phyloP scores from a whole-genome alignment of 2,888 invertebrate species.

The Macrosoma leucophasiata region DNA sequence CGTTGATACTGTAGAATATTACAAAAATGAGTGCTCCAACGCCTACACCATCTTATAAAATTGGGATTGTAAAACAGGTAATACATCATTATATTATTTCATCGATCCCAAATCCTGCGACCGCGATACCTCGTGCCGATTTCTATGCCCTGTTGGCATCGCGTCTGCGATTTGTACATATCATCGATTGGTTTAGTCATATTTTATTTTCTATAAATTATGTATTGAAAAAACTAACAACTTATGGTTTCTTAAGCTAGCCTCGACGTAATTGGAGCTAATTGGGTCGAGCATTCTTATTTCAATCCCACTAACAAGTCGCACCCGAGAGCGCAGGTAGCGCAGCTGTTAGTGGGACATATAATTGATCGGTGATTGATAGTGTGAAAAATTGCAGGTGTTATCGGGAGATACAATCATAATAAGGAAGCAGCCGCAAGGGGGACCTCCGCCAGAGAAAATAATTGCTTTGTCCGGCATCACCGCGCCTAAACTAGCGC shows the following conservation, averaged over 20 bases:
- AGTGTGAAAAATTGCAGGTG: too few relatives aligned
- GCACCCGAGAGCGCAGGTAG: too few relatives aligned
- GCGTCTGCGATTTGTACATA: conserved; percentile 28
- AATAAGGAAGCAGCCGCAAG: conserved; percentile 88
- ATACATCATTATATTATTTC: conserved; percentile 37
- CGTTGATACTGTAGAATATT: conserved; percentile 35
- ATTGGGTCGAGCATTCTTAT: too few relatives aligned
- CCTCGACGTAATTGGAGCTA: too few relatives aligned
- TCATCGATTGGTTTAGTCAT: too few relatives aligned
- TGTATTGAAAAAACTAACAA: too few relatives aligned
- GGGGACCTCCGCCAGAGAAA: conserved; percentile 94
- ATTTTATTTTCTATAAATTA: too few relatives aligned
- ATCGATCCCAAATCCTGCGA: conserved; percentile 20
- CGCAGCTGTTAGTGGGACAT: too few relatives aligned
- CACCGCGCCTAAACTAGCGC: conserved; percentile 89
- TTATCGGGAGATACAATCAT: conserved; percentile 97
- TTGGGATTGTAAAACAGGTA: conserved; percentile 70
- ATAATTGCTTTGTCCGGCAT: conserved; percentile 93
- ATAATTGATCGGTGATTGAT: too few relatives aligned
- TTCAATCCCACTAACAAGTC: too few relatives aligned
- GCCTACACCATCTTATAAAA: conserved; percentile 55
- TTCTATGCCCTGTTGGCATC: conserved; percentile 67
- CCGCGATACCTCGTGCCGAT: conserved; percentile 55
- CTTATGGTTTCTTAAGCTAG: too few relatives aligned
- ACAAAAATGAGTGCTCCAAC: conserved; percentile 63